A percentile compares a stretch with the other conserved stretches of the same genome.
Evolutionary conservation across 2,797 vertebrate genomes (phyloP).

Genomic region (Lophotriccus pileatus): DNA sequence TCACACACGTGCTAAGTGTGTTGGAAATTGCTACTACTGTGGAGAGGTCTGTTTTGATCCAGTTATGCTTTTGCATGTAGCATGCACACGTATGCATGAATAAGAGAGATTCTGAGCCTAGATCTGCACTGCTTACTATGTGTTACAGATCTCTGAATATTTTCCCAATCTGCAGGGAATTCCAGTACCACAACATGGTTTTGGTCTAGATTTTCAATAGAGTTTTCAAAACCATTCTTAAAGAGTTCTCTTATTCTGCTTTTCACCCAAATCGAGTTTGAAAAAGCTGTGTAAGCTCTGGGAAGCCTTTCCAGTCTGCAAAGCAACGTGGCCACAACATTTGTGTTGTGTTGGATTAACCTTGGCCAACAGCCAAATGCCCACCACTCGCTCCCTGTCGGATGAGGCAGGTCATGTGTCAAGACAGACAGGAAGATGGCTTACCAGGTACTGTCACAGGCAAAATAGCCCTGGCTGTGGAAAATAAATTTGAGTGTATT

Average conservation of each 20-base stretch:
- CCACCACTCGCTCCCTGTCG: fast-evolving
- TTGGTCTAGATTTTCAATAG: background rate
- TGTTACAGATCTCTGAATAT: background rate
- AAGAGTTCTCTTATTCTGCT: background rate
- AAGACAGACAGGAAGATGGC: background rate
- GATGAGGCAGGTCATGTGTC: background rate
- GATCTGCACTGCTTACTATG: background rate
- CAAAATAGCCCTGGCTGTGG: background rate
- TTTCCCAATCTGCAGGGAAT: background rate
- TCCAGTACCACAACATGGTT: background rate
- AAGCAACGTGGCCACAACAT: fast-evolving
- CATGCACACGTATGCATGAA: background rate
- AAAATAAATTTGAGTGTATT: background rate
- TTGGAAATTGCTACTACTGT: background rate
- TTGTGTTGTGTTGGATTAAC: fast-evolving
- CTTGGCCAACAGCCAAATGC: background rate
- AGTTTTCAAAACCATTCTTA: background rate
- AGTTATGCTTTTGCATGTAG: background rate
- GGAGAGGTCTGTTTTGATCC: background rate
- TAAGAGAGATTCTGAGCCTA: background rate
- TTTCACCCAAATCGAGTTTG: fast-evolving
- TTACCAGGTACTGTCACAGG: background rate
- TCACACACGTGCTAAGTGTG: fast-evolving
- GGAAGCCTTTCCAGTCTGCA: background rate
- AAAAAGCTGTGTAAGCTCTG: background rate